Evolutionary conservation across 2,888 invertebrate genomes (phyloP).

Genomic region (Luperina nickerlii): DNA sequence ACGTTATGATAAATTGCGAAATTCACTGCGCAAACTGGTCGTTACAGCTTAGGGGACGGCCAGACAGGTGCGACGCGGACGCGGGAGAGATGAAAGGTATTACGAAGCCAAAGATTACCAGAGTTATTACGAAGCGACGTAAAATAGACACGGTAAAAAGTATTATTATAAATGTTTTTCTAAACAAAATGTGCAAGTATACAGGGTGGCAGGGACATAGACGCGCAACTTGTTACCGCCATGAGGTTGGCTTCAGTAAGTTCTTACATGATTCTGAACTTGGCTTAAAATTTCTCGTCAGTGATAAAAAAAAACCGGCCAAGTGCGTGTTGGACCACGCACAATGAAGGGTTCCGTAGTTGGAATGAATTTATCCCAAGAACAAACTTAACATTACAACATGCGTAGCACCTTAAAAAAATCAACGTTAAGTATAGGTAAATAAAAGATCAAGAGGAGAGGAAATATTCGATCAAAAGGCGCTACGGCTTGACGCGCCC

Average conservation of each 20-base stretch:
- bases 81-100: not conserved
- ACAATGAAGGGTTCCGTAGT: too few species aligned
- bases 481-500: not conserved
- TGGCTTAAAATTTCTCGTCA: too few species aligned
- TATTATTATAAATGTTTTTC: not conserved
- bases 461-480: not conserved
- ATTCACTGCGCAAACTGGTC: conserved; percentile 35
- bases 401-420: too few species aligned
- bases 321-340: too few species aligned
- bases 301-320: too few species aligned
- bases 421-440: not conserved
- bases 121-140: not conserved
- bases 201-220: too few species aligned
- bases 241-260: too few species aligned
- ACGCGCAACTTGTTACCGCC: too few species aligned
- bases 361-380: too few species aligned
- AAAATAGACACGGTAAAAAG: not conserved
- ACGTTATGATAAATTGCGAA: conserved; percentile 35
- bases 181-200: not conserved
- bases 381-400: too few species aligned
- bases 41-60: conserved; percentile 9
- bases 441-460: not conserved
- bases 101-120: not conserved
- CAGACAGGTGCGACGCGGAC: not conserved
- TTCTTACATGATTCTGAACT: too few species aligned